Evolutionary conservation across 2,113 vertebrate species (phyloP), one percentile per base, ranked within the genome.

Genomic region (Psittacula cyanocephala): DNA sequence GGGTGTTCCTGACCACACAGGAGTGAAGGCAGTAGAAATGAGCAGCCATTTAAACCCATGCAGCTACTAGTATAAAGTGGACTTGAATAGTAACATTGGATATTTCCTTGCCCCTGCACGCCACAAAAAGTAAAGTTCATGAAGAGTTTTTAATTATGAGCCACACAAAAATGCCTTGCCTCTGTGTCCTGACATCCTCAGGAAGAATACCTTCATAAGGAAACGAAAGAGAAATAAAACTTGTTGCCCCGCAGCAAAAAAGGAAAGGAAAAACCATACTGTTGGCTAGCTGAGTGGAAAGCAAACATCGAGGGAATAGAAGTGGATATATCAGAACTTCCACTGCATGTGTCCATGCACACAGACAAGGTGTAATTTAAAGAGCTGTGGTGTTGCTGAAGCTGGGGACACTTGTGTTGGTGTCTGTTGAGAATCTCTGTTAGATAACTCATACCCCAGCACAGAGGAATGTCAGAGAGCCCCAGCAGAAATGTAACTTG

Each of bases 401-500:
- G 57, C n/a, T 86, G 86, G 71, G 80, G 60, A 76, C 16, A 9
- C 50, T 96, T 91, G 33, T 92, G 60, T 53, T n/a, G 39, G 6
- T 23, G 47, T 35, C 68, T 86, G 44, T 44, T 63, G 72, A 63
- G 89, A 95, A 71, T 78, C 5, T 78, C 5, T 80, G 22, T 60
- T 84, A 16, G 9, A 6, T 50, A 75, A 81, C 47, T 95, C 46
- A 50, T 35, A 75, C 8, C 22, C 35, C 76, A 89, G 69, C 87
- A 79, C 33, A 89, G 55, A 81, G n/a, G 78, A 67, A 53, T 78
- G 84, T 59, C 84, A 81, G 69, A 87, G 64, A 84, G 27, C 49
- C 60, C 71, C 77, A 92, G 69, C 60, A 94, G 76, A 95, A 90
- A 62, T 37, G 19, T 33, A 82, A 10, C 82, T 94, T 83, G 80